Evolutionary conservation across 1,140 invertebrate species (phyloP).

Genomic region (Chymomyza costata): DNA sequence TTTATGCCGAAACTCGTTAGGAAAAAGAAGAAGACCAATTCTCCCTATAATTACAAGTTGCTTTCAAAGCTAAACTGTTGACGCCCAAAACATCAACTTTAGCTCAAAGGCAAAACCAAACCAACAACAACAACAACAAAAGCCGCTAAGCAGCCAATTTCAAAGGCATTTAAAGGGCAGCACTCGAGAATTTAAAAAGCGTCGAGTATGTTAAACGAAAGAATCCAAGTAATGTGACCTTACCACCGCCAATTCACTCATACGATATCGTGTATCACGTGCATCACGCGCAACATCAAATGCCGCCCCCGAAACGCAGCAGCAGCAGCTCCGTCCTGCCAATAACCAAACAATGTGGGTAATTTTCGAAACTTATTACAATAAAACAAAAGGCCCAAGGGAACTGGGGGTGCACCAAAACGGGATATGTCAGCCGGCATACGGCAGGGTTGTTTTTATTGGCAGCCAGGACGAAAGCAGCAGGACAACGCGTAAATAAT

Average conservation of each 20-base stretch:
- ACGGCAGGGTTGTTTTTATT: conserved; percentile 50
- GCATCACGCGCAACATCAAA: not conserved
- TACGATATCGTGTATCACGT: not conserved
- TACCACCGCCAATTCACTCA: conserved; percentile 7
- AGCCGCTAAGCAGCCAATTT: conserved; percentile 23
- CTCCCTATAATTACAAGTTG: conserved; percentile 27
- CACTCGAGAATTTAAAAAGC: conserved; percentile 17
- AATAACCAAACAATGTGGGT: conserved; percentile 38
- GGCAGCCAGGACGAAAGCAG: conserved; percentile 9
- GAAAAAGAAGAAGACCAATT: no score
- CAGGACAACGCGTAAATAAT: conserved; percentile 22
- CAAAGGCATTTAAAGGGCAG: conserved; percentile 50
- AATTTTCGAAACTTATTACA: conserved; percentile 52
- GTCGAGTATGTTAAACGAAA: conserved; percentile 58
- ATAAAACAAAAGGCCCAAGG: conserved; percentile 7
- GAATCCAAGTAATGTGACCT: conserved; percentile 57
- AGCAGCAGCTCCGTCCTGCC: conserved; percentile 43
- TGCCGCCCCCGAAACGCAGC: conserved; percentile 42
- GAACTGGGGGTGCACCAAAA: conserved; percentile 5
- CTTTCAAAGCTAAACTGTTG: conserved; percentile 41
- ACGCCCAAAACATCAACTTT: no score
- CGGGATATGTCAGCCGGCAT: conserved; percentile 10
- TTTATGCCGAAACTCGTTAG: no score
- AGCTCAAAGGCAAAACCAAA: no score
- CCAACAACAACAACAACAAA: conserved; percentile 31